A percentile compares a stretch with the other conserved stretches of the same genome.
Evolutionary conservation across 2,113 vertebrate species (phyloP).

Genomic region (Vidua chalybeata): DNA sequence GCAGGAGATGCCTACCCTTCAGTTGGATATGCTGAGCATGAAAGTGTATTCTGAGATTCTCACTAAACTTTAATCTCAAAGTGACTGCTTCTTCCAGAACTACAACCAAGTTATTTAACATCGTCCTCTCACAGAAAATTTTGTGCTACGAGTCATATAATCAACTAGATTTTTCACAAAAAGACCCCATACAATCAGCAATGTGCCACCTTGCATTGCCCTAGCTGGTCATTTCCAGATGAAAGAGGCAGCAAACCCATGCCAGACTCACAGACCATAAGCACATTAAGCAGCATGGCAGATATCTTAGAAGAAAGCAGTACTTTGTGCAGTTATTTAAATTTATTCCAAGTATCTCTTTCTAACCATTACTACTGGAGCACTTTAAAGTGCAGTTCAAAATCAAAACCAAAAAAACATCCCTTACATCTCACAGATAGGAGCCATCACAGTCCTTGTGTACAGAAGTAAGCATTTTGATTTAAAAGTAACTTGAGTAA

Average conservation of each 20-base stretch:
- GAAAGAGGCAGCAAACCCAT: not conserved
- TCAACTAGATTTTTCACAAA: not conserved
- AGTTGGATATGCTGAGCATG: not conserved
- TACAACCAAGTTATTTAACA: not conserved
- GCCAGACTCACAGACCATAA: not conserved
- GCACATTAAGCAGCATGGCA: fast-evolving
- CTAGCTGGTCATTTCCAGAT: not conserved
- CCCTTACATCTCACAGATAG: not conserved
- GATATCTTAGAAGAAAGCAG: not conserved
- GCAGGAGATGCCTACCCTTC: not conserved
- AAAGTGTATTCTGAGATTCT: not conserved
- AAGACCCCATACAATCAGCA: not conserved
- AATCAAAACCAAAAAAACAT: not conserved
- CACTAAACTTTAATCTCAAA: not conserved
- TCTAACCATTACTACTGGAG: not conserved
- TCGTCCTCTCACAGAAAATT: not conserved
- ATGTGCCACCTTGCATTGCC: not conserved
- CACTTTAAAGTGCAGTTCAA: not conserved
- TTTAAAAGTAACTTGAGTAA: not conserved
- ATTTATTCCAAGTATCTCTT: not conserved
- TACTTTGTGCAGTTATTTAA: not conserved
- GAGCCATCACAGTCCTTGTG: not conserved
- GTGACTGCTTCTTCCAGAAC: not conserved
- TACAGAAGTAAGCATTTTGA: not conserved
- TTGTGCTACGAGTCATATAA: not conserved